Conservation (phyloP, 2,888 invertebrate species). For the Saturnia pavonia region DNA sequence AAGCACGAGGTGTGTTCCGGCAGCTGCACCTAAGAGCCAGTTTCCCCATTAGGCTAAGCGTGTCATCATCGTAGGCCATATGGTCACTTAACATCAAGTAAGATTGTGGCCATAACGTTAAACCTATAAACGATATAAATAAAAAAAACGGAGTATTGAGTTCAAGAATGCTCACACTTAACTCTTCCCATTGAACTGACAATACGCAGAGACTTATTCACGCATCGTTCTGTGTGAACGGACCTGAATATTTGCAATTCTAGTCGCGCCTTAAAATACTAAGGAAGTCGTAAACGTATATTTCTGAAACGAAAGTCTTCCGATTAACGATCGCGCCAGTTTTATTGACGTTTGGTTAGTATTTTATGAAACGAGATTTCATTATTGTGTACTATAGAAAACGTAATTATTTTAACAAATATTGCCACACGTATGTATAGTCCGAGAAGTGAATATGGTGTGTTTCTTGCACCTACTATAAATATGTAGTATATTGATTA, state of each 20-base stretch:
- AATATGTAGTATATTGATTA: not conserved
- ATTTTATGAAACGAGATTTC: conserved; percentile 19
- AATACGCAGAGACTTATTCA: conserved; percentile 27
- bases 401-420: not conserved
- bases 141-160: not conserved
- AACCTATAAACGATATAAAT: too few relatives aligned
- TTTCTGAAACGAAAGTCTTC: conserved; percentile 43
- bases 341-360: conserved; percentile 34
- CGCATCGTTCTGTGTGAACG: conserved; percentile 49
- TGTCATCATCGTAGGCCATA: too few relatives aligned
- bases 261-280: conserved; percentile 37
- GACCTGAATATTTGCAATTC: conserved; percentile 43
- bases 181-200: conserved; percentile 20
- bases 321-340: conserved; percentile 42
- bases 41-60: too few relatives aligned
- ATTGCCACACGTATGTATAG: too few relatives aligned
- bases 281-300: conserved; percentile 44
- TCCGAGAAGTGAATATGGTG: too few relatives aligned
- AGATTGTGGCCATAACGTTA: too few relatives aligned
- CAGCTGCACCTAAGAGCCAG: too few relatives aligned
- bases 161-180: not conserved
- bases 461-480: too few relatives aligned
- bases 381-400: conserved; percentile 1
- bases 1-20: too few relatives aligned
- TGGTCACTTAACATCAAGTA: too few relatives aligned